Base-by-base conservation (phyloP, 1,140 invertebrate genomes). In the Ips typographus region DNA sequence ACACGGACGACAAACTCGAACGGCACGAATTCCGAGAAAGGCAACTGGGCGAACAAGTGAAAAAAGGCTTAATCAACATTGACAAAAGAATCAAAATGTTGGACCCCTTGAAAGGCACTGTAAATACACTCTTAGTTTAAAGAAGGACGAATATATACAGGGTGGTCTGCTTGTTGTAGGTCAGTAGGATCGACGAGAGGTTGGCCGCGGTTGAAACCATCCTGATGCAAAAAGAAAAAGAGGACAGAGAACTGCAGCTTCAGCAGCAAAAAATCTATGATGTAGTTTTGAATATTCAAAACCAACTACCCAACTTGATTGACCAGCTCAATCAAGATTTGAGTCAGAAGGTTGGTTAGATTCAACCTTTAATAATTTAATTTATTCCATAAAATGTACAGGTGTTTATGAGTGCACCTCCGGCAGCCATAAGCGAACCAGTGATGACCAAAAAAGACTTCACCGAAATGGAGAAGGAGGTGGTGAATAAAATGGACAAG, bases 21-120 rank as follows among this genome's bases (percentile, higher is more conserved):
- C 82, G 93, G 39, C 93, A 95, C 78, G 93, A 95, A 78, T 87
- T 85, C 64, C 82, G 93, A 8, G 92, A 94, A 77, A 86, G 90
- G 49, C 88, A 90, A 4, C 79, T 93, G 1, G 92, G 90, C 1
- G 92, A 94, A 62, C 85, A 91, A 64, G 74, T 93, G 3, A 94
- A 93, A 80, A 91, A 90, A 78, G 86, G 86, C 1, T 78, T 95
- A 42, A 77, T 73, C 6, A 73, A 73, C 0, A 78, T 94, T n/a
- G 91, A 92, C 52, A 92, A 91, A 76, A 85, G 88, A 44, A 86
- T 91, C 57, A 84, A 88, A 65, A 83, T 85, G 5, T 77, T 92
- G 40, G 90, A 93, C 67, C 84, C 86, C 1, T 77, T 92, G 2
- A 89, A 89, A 76, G 84, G 86, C 40, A 38, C 64, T 4, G 65